phyloP scores from a whole-genome alignment of 2,797 vertebrate species.

The Vespertilio murinus region DNA sequence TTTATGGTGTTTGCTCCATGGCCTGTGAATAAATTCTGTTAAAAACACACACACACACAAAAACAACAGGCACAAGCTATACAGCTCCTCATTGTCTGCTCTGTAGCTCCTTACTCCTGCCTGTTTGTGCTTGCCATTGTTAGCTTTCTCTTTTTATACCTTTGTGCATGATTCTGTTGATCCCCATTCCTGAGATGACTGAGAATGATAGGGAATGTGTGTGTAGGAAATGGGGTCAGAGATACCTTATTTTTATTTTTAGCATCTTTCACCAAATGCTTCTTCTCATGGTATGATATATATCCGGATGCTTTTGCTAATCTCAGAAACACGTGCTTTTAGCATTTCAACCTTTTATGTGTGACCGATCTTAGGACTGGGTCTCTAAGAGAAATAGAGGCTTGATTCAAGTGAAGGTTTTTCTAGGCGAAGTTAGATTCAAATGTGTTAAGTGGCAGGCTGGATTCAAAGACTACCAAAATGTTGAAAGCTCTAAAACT shows the following conservation, averaged over 20 bases:
- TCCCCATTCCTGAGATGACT: background rate
- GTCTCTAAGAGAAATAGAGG: slow-evolving; percentile 1
- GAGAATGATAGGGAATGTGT: background rate
- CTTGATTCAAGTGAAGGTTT: background rate
- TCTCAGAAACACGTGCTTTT: background rate
- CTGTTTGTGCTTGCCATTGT: slow-evolving; percentile 20
- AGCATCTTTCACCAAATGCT: background rate
- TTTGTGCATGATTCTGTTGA: background rate
- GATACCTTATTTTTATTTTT: background rate
- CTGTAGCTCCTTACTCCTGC: slow-evolving; percentile 9
- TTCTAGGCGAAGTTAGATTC: background rate
- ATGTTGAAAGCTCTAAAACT: background rate
- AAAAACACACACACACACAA: too few species aligned
- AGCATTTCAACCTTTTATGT: background rate
- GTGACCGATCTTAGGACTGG: background rate
- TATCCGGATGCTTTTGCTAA: slow-evolving; percentile 16
- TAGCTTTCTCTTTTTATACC: background rate
- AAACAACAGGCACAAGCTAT: slow-evolving; percentile 50
- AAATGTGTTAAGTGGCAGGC: background rate
- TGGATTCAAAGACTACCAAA: background rate
- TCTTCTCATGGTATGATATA: background rate
- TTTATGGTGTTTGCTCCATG: slow-evolving; percentile 76
- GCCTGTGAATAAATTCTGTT: slow-evolving; percentile 70
- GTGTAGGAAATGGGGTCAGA: background rate
- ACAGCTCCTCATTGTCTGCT: slow-evolving; percentile 49